A percentile compares a stretch with the other conserved stretches of the same genome.
These are phyloP conservation scores for Adineta ricciae DNA, from an alignment of 2,888 invertebrate species.

Conservation along the genomic window DNA sequence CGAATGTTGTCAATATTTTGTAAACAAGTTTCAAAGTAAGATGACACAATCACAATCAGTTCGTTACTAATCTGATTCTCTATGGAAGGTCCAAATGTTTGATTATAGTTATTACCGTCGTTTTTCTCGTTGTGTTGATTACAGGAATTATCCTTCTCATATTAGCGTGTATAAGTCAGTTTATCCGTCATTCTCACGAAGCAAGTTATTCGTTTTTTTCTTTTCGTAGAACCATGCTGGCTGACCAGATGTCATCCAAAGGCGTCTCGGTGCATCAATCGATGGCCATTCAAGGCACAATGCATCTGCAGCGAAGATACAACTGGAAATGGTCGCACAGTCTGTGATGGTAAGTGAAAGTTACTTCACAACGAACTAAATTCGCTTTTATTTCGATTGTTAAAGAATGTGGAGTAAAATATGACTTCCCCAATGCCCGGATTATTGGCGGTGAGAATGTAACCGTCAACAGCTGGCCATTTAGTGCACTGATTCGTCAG, in stretches of 20 bases:
- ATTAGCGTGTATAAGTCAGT: background rate
- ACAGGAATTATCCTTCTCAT: background rate
- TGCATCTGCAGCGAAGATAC: slow-evolving; percentile 26
- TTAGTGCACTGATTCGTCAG: slow-evolving; percentile 25
- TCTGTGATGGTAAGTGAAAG: background rate
- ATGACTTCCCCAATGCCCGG: background rate
- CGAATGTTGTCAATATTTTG: background rate
- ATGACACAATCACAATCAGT: background rate
- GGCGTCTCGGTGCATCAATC: slow-evolving; percentile 25
- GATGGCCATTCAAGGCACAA: slow-evolving; percentile 29
- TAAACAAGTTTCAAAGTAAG: background rate
- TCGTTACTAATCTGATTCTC: background rate
- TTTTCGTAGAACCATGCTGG: slow-evolving; percentile 24
- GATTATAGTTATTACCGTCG: background rate
- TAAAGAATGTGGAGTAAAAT: slow-evolving; percentile 24
- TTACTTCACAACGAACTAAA: too few relatives aligned
- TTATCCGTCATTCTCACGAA: background rate
- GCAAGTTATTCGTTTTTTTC: too few relatives aligned
- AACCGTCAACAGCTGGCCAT: slow-evolving; percentile 14
- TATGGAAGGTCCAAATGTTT: background rate
- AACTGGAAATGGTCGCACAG: slow-evolving; percentile 22
- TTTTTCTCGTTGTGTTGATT: background rate
- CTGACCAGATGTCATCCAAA: slow-evolving; percentile 29
- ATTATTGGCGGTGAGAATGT: slow-evolving; percentile 24
- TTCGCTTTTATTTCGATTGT: too few relatives aligned